Base-by-base conservation (phyloP, 2,888 invertebrate genomes). In the Phanerotoma sp. region DNA sequence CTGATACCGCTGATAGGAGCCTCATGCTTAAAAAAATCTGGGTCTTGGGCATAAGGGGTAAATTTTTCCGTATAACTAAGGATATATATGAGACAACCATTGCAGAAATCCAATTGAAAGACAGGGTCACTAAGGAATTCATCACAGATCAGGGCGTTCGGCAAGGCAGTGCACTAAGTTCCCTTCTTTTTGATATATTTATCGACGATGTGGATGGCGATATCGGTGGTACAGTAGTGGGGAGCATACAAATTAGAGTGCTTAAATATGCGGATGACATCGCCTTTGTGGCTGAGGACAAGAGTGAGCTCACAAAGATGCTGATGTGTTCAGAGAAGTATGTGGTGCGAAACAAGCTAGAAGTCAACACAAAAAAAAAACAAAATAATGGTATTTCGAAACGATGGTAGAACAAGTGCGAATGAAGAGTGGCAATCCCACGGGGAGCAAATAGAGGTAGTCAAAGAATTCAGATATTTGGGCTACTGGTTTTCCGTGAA, bases 151-250 rank as follows among this genome's bases (percentile, higher is more conserved):
- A 20, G 7, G 37, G 25, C 9, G 47, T 47, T 10, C 35, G 47
- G 37, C 37, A 47, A 13, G 47, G 25, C 5, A 35, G 47, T 22
- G 35, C 37, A 13, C 7, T 33, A 5, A 47, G 47, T 22, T 16
- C 35, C 13, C 15, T 21, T 7, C 20, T 35, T 10, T 47, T 35
- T 13, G 18, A 20, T 10, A 21, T 47, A 13, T 33, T 35, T 10
- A 20, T 47, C 3, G 47, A 47, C 15, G 47, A 47, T n/a, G 5
- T 47, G 9, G 37, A 47, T 5, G 21, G 22, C 4, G 20, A 47
- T 10, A 33, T 33, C 13, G 51, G 28, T 7, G 51, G 51, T 7
- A 35, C 45, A 25, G 44, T 32, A 6, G 22, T 51, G 16, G 51
- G 51, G n/a, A 30, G 21, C 9, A 10, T 30, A 21, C 42, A 35